Base-by-base conservation (phyloP, 2,797 vertebrate species). In the Pangasius djambal region DNA sequence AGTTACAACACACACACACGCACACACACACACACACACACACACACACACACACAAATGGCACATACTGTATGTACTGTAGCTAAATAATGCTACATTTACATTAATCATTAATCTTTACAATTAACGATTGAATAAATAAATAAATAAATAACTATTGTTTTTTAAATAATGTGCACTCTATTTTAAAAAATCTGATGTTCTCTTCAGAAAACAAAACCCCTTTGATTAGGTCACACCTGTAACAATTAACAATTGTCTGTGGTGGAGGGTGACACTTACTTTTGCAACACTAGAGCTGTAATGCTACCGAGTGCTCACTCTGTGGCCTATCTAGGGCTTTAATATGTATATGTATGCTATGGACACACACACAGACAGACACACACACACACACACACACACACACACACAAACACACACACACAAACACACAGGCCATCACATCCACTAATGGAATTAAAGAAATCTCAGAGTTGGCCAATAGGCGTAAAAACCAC, bases 361-460 rank as follows among this genome's bases (percentile, higher is more conserved):
- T 31, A 20, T 69, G 9, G 96, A 25, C 55, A 59, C n/a, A 79
- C 31, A 81, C 52, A 81, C 50, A 79, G 96, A 25, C 55, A 59
- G 16, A 79, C 31, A 81, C 52, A 74, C 69, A 72, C 72, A 75
- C 20, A 6, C 74, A 75, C 40, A 77, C 74, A 20, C 69, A 72
- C 70, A 44, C 70, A 44, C 37, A 44, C 70, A 44, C 37, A 79
- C 31, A 81, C 52, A 74, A 34, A 72, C 72, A 75, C 20, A 6
- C 74, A 75, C 40, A 77, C 74, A 20, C 69, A 72, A 37, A 44
- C 70, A 44, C 37, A 18, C 75, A 77, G 74, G 83, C 74, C 92
- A 86, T 86, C 70, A 88, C 81, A 91, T 91, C 87, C 81, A 87
- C 90, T 94, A 93, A 93, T 92, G 92, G 91, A 93, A 94, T 93